Evolutionary conservation across 1,140 invertebrate species (phyloP), one percentile per base, ranked within the genome.

Genomic region (Archivesica marissinica): DNA sequence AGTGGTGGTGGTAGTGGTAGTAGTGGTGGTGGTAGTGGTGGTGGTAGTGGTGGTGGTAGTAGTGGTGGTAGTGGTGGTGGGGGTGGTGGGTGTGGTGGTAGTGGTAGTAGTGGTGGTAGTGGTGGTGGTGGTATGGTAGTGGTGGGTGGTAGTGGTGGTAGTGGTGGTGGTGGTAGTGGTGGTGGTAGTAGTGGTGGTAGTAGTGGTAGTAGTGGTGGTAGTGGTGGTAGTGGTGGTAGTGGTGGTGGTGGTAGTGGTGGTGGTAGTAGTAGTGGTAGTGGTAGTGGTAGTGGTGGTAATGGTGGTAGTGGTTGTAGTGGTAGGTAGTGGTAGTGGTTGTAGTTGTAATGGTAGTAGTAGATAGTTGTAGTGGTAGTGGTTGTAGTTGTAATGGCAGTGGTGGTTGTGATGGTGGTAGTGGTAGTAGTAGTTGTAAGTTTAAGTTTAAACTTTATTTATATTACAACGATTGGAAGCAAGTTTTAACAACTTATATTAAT

Each of bases 121-220:
- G 56, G 15, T 28, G 23, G 9, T 28, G 56, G 15, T 28, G 56
- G 15, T 77, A 52, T 23, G 50, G 54, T 23, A 75, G 70, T 33
- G 59, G 70, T 23, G 59, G 64, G 4, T 39, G 70, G 59, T 70
- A 81, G 59, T 81, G 70, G 59, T 70, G 70, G 59, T 44, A 68
- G 68, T 76, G 76, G 68, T 61, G 76, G 68, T 61, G 76, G 68
- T 76, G 76, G 68, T 44, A 83, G 68, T 61, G 76, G 68, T 61
- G 76, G 68, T 76, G 76, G 68, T 61, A 77, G 72, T 61, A 85
- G 35, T 47, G 47, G 33, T 47, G 68, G 52, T 44, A 78, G 56
- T 75, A 75, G 50, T 25, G 75, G 52, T 75, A 75, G 44, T 56
- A 75, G 47, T 75, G 61, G 66, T 56, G 75, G 44, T 83, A 74